Base-by-base conservation (phyloP, 2,113 vertebrate genomes). In the Leucopsar rothschildi region DNA sequence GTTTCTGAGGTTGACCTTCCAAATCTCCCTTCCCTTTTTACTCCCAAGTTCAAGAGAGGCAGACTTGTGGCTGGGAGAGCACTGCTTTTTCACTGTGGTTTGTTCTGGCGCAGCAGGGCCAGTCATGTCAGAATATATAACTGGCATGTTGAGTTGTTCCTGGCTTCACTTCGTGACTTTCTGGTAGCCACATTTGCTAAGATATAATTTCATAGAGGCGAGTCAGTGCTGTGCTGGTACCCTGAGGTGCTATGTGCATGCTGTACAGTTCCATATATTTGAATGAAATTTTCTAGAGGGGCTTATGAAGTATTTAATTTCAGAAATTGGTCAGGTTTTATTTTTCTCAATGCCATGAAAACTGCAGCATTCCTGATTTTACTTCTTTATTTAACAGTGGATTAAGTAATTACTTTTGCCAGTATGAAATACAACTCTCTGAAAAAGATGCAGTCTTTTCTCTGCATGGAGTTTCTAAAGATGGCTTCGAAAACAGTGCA, bases 1-100 rank as follows among this genome's bases (percentile, higher is more conserved):
- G 61, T 96, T 89, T 96, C 56, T 91, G 42, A 27, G 73, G 77
- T 52, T 90, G 49, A 18, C 70, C 31, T 84, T 91, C n/a, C n/a
- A 65, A 91, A 55, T 50, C 27, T 45, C 31, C 40, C 35, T 81
- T 84, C 23, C 9, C 42, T 53, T 75, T 61, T 76, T 29, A 20
- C 9, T 55, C 49, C 11, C 4, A 9, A 11, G 31, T 85, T 93
- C 19, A 60, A n/a, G 29, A 47, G 31, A 71, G 40, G 18, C n/a
- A 29, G 33, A 29, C 7, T 37, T 69, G 22, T 66, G 73, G 21
- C 55, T 61, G 24, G 31, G 39, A 80, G 75, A 92, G 18, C 49
- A 13, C 45, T 44, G 21, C 53, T 59, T 90, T 86, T 57, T 88
- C 59, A 29, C 0, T 35, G 68, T 57, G 40, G 24, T 72, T 90